Evolutionary conservation across 1,140 invertebrate genomes (phyloP).

Genomic region (Amyelois transitella): DNA sequence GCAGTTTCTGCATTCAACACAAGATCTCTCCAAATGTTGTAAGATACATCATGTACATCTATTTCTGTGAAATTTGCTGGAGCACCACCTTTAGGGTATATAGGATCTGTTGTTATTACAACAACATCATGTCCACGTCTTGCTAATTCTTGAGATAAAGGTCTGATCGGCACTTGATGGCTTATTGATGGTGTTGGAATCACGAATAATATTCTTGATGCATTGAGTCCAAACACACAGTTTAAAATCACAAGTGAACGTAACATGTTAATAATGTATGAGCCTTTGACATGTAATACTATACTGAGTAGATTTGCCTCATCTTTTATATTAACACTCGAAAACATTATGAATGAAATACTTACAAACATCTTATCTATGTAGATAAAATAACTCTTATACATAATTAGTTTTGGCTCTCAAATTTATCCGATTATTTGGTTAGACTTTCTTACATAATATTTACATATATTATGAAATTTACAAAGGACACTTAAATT

Average conservation of each 20-base stretch:
- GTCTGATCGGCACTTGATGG: constrained; percentile 59
- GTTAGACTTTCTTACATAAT: too few relatives aligned
- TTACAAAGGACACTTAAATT: too few relatives aligned
- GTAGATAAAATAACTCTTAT: too few relatives aligned
- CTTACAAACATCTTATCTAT: background rate
- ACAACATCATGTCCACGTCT: constrained; percentile 35
- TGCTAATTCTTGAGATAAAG: constrained; percentile 29
- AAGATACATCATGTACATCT: constrained; percentile 28
- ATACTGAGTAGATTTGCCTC: background rate
- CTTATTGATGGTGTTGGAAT: constrained; percentile 59
- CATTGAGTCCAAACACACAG: constrained; percentile 6
- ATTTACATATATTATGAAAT: too few relatives aligned
- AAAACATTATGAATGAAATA: background rate
- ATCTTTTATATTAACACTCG: background rate
- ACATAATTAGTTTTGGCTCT: too few relatives aligned
- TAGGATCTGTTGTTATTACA: constrained; percentile 36
- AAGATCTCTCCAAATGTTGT: constrained; percentile 9
- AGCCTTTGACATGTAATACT: background rate
- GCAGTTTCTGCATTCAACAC: constrained; percentile 5
- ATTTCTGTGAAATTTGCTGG: constrained; percentile 33
- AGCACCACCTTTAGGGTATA: constrained; percentile 9
- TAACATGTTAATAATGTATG: background rate
- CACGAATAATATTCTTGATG: constrained; percentile 54
- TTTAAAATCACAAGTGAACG: background rate
- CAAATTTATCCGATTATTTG: too few relatives aligned